phyloP scores from a whole-genome alignment of 2,113 vertebrate genomes.

The Triplophysa dalaica region DNA sequence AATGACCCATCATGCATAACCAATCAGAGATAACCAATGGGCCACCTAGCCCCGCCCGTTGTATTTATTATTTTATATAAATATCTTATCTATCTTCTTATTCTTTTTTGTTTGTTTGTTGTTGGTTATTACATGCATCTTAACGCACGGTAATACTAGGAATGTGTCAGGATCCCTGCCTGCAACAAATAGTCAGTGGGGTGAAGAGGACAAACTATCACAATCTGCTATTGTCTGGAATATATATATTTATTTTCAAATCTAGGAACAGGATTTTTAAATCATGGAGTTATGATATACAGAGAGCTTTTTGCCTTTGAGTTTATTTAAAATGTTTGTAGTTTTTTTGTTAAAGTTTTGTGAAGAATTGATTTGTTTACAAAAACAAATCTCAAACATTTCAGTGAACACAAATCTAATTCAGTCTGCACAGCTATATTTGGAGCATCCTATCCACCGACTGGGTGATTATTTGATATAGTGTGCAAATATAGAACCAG shows the following conservation, averaged over 20 bases:
- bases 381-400: too few species aligned
- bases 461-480: not conserved
- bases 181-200: slow-evolving; percentile 49
- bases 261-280: too few species aligned
- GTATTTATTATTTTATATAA: not conserved
- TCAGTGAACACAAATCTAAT: not conserved
- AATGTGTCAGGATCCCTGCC: slow-evolving; percentile 61
- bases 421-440: not conserved
- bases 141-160: slow-evolving; percentile 10
- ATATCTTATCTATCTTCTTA: not conserved
- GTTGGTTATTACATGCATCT: not conserved
- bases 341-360: too few species aligned
- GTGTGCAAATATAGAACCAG: slow-evolving; percentile 31
- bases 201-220: slow-evolving; percentile 57
- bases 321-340: too few species aligned
- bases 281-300: too few species aligned
- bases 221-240: slow-evolving; percentile 27
- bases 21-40: not conserved
- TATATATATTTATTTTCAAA: too few species aligned
- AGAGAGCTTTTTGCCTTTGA: too few species aligned
- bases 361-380: too few species aligned
- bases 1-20: not conserved
- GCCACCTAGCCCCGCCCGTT: not conserved
- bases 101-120: not conserved
- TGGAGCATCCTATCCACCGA: not conserved